Evolutionary conservation across 2,113 vertebrate genomes (phyloP), one percentile per base, ranked within the genome.

Genomic region (Aptenodytes patagonicus): DNA sequence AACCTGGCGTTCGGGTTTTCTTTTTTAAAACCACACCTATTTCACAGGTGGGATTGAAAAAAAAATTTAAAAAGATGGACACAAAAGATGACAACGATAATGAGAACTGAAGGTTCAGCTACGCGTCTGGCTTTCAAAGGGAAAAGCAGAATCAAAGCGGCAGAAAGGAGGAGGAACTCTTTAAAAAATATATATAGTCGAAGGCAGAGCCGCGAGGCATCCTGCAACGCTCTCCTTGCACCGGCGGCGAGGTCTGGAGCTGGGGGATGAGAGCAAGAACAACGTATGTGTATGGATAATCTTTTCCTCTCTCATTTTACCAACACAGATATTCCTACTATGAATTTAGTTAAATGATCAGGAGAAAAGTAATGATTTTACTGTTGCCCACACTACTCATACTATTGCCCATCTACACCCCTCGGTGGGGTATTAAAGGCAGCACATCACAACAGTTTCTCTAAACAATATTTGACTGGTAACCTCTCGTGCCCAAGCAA

Each of bases 271-370:
- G 14, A 65, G 71, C 47, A 69, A 68, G 38, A 65, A 28, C 46
- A 55, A 32, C 4, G 6, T 1, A 2, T 0, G 17, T 3, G 19
- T 4, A 28, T 9, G 21, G 54, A 24, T 7, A 2, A 34, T 61
- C 12, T 57, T 44, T 49, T 26, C 38, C 28, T 47, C 28, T 47
- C 62, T 44, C 17, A 1, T 90, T 83, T 68, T 16, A 34, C 32
- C 24, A 54, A 28, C 32, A 22, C 7, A 14, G 55, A 18, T 61
- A 70, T 36, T 36, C n/a, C 57, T 22, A 2, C 24, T 61, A 18
- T 10, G 42, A 89, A 66, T 89, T 51, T 34, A 32, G 31, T 71
- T n/a, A 54, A 66, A 77, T 1, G 10, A 68, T 26, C 26, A 38
- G 81, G 60, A 93, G 82, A 24, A 46, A 42, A 64, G 47, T 6